Base-by-base conservation (phyloP, 23 tunicate genomes). In the Halocynthia aurantium region DNA sequence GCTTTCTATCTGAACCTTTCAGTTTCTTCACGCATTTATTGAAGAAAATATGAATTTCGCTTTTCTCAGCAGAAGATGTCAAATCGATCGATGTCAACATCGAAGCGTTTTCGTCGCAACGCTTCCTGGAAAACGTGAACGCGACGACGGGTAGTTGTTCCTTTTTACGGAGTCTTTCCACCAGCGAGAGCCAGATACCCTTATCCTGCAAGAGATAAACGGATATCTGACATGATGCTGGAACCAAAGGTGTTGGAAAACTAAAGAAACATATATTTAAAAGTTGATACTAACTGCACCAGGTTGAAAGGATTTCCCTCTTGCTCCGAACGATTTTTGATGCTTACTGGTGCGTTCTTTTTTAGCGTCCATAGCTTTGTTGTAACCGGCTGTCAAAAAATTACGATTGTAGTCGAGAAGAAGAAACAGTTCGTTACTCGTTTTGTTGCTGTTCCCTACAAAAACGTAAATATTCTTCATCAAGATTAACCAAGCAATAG, bases 111-210 rank as follows among this genome's bases (percentile, higher is more conserved):
- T 88, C 94, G 68, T 94, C 99, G 58, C 99, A 94, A 19, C 99
- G 76, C 71, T 81, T 76, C 50, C 96, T 80, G 8, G 95, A 88
- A 21, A 94, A 85, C 5, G 99, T 94, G 82, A 94, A 94, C 13
- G 96, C 99, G 49, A 94, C 96, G 6, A 88, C 85, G 17, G 99
- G 99, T 11, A 94, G 87, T 63, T 88, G 95, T 52, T 89, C 88
- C 60, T 19, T 49, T 73, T 94, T 94, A 51, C 80, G 61, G 69
- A 94, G 77, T 10, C 88, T 75, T 52, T 82, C 93, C 13, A 94
- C 82, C 53, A 88, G 51, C 50, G 99, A 94, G 18, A 85, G 57
- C 99, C 99, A 94, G 6, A 94, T 82, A 49, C 79, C 84, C 72
- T 82, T 88, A 76, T 93, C 90, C 90, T 84, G 73, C 7, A 31